Evolutionary conservation across 2,797 vertebrate species (phyloP).

Genomic region (Gastrophryne carolinensis): DNA sequence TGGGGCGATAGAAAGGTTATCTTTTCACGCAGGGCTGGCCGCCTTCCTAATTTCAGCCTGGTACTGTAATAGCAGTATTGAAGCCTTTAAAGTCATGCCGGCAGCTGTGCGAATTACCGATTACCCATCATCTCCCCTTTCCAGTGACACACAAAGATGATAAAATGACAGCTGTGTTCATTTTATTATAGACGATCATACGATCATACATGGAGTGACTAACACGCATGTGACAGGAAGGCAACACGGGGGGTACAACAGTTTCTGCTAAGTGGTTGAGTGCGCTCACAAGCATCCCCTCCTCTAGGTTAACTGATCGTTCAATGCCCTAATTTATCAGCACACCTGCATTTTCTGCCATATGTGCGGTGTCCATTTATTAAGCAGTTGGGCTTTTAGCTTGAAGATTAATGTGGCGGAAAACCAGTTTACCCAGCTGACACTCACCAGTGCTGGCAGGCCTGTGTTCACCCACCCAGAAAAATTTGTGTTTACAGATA

Average conservation of each 20-base stretch:
- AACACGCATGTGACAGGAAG: background rate
- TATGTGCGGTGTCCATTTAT: background rate
- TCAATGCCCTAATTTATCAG: background rate
- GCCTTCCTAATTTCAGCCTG: constrained; percentile 15
- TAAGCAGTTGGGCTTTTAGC: constrained; percentile 4
- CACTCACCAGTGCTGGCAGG: background rate
- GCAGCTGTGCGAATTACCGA: constrained; percentile 38
- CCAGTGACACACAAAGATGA: constrained; percentile 4
- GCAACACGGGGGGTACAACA: background rate
- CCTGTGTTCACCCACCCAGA: constrained; percentile 13
- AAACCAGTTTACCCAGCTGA: constrained; percentile 26
- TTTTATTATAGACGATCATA: background rate
- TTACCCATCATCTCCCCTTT: background rate
- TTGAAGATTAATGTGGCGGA: constrained; percentile 24
- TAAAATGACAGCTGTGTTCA: constrained; percentile 23
- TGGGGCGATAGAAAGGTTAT: constrained; percentile 6
- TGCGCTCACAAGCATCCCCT: background rate
- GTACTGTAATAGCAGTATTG: background rate
- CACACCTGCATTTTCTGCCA: background rate
- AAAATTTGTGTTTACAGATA: background rate
- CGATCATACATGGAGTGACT: background rate
- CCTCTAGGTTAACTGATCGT: background rate
- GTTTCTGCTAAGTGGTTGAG: background rate
- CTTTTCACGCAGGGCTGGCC: constrained; percentile 1
- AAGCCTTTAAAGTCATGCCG: background rate